These are phyloP conservation scores for Pachliopta kotzebuea DNA, from an alignment of 2,888 invertebrate genomes.

Conservation along the genomic window DNA sequence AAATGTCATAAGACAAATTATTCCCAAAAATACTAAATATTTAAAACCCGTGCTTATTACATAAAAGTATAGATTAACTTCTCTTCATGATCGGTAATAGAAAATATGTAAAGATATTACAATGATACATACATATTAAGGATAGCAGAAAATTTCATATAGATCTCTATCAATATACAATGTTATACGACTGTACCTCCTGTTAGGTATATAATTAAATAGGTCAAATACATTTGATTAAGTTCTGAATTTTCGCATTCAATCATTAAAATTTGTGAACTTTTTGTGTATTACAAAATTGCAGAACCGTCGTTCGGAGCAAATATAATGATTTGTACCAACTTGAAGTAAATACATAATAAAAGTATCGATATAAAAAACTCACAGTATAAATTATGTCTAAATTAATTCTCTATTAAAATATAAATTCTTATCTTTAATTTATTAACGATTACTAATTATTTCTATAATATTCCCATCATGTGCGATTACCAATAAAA, in stretches of 20 bases:
- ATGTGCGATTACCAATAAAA: too few species aligned
- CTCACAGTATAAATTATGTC: not conserved
- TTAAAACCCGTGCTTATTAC: too few species aligned
- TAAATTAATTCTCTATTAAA: not conserved
- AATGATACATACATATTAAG: not conserved
- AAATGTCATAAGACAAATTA: not conserved
- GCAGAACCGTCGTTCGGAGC: constrained; percentile 36
- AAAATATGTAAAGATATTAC: not conserved
- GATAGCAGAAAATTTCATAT: not conserved
- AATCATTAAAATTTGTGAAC: constrained; percentile 55
- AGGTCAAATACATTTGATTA: constrained; percentile 38
- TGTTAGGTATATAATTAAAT: constrained; percentile 5
- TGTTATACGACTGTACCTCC: not conserved
- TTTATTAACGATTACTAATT: too few species aligned
- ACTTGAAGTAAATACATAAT: not conserved
- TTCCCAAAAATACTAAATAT: not conserved
- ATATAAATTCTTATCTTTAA: not conserved
- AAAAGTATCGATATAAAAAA: not conserved
- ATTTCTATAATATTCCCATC: too few species aligned
- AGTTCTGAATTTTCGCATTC: constrained; percentile 59
- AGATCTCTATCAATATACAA: not conserved
- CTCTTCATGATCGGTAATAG: too few species aligned
- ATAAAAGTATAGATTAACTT: too few species aligned
- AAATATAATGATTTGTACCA: constrained; percentile 6
- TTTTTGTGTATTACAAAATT: constrained; percentile 43